phyloP scores from a whole-genome alignment of 2,797 vertebrate species.

The Cuculus canorus region DNA sequence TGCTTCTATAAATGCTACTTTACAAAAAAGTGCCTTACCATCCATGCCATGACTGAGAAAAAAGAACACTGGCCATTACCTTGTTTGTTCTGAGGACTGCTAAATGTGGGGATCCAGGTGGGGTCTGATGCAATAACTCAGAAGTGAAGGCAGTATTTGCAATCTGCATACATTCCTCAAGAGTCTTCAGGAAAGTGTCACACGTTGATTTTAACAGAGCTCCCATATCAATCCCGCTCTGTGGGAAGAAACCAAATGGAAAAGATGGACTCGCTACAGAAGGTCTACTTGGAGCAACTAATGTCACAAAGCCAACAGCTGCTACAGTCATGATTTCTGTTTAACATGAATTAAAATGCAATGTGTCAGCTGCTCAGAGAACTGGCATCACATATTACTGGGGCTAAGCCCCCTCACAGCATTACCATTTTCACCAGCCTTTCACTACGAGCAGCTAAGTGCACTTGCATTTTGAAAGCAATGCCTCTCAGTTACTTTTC shows the following conservation, averaged over 20 bases:
- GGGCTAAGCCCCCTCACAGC: neutral
- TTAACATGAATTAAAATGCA: neutral
- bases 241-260: conserved; percentile 43
- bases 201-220: conserved; percentile 94
- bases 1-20: neutral
- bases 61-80: conserved; percentile 71
- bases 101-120: conserved; percentile 88
- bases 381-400: neutral
- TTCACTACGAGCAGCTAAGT: neutral
- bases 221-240: conserved; percentile 84
- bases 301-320: neutral
- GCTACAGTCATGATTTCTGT: neutral
- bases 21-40: neutral
- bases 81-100: conserved; percentile 88
- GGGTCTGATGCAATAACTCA: conserved; percentile 83
- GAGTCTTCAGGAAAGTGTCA: conserved; percentile 94
- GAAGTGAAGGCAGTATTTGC: conserved; percentile 90
- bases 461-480: neutral
- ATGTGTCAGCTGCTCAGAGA: neutral
- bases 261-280: neutral
- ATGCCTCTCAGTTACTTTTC: neutral
- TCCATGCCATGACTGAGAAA: neutral
- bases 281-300: neutral
- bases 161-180: conserved; percentile 99
- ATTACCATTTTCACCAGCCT: neutral